Evolutionary conservation across 1,140 invertebrate genomes (phyloP), one percentile per base, ranked within the genome.

Genomic region (Chironomus striatipennis): DNA sequence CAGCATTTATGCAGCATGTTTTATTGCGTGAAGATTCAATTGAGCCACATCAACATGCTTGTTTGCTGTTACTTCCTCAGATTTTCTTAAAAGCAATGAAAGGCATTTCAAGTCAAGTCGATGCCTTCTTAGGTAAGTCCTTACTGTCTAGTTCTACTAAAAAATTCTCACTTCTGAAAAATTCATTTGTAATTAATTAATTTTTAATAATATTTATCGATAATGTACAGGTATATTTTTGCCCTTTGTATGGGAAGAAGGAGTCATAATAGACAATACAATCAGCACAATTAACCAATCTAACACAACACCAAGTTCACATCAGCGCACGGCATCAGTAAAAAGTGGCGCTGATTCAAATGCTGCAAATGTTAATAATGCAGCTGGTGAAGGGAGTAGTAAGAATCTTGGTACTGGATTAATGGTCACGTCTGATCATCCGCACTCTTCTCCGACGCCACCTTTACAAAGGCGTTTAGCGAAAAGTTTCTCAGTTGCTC

Each of bases 61-160:
- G 95, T 82, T 84, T 98, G n/a, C 87, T 90, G 77, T 85, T 87
- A 73, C 84, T 98, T 77, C 96, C 96, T 2, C 85, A 89, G 70
- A 98, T 98, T 78, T 99, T 98, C 85, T 86, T 93, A 64, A 94
- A 94, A 83, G 94, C 96, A 9, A 96, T 98, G 85, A 93, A 92
- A 84, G 96, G 96, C 7, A 88, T 98, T 75, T 93, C 96, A 7
- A 90, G 90, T 57, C 90, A 97, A 80, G 95, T 98, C 10, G 96
- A 98, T 85, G 95, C 96, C 18, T 98, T 98, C 85, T 83, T 98
- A 77, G 96, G 96, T 96, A 88, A 86, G 85, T 77, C 24, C 1
- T 34, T 67, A n/a, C 64, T 47, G 73, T 73, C 64, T 57, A 12
- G 12, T 57, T 57, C 47, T 12, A 5, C 47, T 57, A n/a, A 15